These are phyloP conservation scores for Pandemis corylana DNA, from an alignment of 2,888 invertebrate genomes.

Conservation along the genomic window DNA sequence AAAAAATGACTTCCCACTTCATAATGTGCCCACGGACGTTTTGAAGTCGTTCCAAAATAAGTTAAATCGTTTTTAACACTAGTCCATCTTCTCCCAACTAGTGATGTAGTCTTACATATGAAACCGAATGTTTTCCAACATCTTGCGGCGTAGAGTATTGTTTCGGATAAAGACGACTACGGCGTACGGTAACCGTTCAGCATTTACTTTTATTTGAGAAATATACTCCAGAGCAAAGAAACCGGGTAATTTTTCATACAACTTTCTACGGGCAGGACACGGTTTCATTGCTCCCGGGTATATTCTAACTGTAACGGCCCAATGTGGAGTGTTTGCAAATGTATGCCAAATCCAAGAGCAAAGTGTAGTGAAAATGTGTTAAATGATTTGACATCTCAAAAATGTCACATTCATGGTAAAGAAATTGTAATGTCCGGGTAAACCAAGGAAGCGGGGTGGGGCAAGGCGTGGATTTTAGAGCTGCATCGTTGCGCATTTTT, in stretches of 20 bases:
- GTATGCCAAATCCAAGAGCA: too few species aligned
- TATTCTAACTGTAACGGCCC: not conserved
- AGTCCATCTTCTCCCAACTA: not conserved
- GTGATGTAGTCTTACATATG: constrained; percentile 26
- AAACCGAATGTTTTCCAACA: constrained; percentile 33
- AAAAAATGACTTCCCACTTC: too few species aligned
- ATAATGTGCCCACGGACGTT: too few species aligned
- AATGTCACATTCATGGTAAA: too few species aligned
- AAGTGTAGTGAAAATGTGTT: too few species aligned
- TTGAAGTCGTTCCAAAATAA: not conserved
- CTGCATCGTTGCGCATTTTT: too few species aligned
- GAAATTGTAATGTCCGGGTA: too few species aligned
- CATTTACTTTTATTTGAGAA: too few species aligned
- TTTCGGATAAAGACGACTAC: constrained; percentile 23
- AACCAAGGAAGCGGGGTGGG: too few species aligned
- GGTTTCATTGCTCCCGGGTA: not conserved
- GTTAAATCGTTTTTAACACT: not conserved
- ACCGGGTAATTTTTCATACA: not conserved
- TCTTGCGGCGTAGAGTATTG: constrained; percentile 26
- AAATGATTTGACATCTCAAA: too few species aligned
- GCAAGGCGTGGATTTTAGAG: too few species aligned
- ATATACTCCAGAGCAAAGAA: too few species aligned
- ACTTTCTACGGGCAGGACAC: not conserved
- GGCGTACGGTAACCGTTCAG: constrained; percentile 23
- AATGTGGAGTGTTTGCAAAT: not conserved